A percentile compares a stretch with the other conserved stretches of the same genome.
Conservation (phyloP, 92 coral and sea anemone genomes). For the Porites cylindrica region DNA sequence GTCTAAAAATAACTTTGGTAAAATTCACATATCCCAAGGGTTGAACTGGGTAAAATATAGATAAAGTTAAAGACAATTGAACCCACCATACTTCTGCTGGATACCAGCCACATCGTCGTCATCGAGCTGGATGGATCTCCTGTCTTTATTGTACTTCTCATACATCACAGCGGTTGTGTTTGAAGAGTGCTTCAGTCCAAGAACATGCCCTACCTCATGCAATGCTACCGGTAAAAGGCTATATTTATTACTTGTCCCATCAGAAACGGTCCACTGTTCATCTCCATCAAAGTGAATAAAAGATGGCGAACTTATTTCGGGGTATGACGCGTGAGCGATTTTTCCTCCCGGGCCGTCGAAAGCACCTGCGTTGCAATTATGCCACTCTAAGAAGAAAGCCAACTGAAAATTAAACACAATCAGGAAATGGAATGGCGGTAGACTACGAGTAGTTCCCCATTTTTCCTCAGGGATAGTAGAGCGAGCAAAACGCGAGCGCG, state of each 20-base stretch:
- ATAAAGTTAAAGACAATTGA: background rate
- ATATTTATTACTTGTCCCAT: background rate
- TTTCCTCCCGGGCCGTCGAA: constrained; percentile 82
- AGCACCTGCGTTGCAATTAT: constrained; percentile 39
- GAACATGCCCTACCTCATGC: constrained; percentile 89
- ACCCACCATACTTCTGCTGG: constrained; percentile 70
- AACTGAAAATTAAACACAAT: no score
- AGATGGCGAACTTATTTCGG: constrained; percentile 51
- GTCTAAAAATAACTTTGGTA: no score
- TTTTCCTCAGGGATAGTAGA: no score
- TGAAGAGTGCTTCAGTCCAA: constrained; percentile 76
- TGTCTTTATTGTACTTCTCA: constrained; percentile 10
- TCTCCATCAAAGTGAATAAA: constrained; percentile 90
- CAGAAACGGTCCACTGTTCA: constrained; percentile 70
- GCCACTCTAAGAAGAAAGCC: constrained; percentile 35
- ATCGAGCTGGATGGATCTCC: constrained; percentile 19
- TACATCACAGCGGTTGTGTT: constrained; percentile 69
- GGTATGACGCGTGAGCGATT: constrained; percentile 80
- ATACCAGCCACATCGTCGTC: constrained; percentile 73
- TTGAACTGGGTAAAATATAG: no score
- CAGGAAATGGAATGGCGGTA: no score
- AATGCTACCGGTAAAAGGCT: constrained; percentile 72
- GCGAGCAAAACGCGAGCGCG: no score
- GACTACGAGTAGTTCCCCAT: no score
- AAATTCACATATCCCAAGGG: no score